These are phyloP conservation scores for Rhodophaea formosa DNA, from an alignment of 2,888 invertebrate genomes.

Conservation along the genomic window DNA sequence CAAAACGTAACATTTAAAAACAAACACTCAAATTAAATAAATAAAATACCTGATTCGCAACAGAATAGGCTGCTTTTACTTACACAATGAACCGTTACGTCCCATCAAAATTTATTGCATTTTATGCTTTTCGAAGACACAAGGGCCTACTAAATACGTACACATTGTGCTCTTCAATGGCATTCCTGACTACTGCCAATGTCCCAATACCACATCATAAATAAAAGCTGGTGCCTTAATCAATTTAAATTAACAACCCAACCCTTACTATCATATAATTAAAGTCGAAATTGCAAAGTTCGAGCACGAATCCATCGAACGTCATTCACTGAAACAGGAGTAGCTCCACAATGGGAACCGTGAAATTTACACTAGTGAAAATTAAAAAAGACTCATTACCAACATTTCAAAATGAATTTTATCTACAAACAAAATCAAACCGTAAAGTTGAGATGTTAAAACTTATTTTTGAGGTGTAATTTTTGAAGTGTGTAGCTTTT, in stretches of 20 bases:
- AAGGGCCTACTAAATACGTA: constrained; percentile 17
- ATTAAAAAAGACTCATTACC: constrained; percentile 59
- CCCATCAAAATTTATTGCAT: constrained; percentile 8
- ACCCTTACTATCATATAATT: constrained; percentile 26
- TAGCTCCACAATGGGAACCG: constrained; percentile 52
- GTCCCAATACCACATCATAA: constrained; percentile 41
- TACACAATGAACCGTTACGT: constrained; percentile 7
- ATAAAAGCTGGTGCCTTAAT: constrained; percentile 26
- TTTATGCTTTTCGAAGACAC: neutral
- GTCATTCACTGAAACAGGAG: constrained; percentile 58
- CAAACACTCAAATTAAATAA: neutral
- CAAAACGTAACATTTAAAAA: neutral
- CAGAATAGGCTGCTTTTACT: neutral
- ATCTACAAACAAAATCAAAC: neutral
- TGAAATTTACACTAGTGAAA: constrained; percentile 61
- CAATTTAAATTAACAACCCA: constrained; percentile 25
- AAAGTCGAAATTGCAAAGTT: constrained; percentile 33
- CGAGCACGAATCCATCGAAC: constrained; percentile 23
- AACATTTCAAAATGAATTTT: constrained; percentile 26
- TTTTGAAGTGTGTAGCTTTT: constrained; percentile 24
- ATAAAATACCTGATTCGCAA: neutral
- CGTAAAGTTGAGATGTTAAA: neutral
- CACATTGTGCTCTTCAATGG: constrained; percentile 33
- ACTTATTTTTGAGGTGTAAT: constrained; percentile 19
- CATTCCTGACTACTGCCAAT: constrained; percentile 46